Percentiles rank a stretch among this genome's conserved stretches.
phyloP scores from a whole-genome alignment of 2,888 invertebrate genomes.

The Smittia sp. region DNA sequence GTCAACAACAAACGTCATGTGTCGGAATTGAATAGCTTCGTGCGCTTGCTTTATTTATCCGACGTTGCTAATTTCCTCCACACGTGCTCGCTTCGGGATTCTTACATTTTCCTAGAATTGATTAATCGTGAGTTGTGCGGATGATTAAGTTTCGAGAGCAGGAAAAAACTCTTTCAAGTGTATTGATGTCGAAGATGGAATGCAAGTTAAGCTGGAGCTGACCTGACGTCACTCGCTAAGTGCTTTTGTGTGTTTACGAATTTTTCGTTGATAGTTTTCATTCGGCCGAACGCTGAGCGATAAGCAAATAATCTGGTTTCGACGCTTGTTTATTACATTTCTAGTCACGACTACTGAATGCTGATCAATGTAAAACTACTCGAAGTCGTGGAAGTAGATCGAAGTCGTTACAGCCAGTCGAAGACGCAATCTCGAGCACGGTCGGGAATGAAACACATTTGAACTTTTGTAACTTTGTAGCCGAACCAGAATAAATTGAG shows the following conservation, averaged over 20 bases:
- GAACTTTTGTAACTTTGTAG: neutral
- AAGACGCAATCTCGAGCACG: no score
- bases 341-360: neutral
- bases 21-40: no score
- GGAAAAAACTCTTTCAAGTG: neutral
- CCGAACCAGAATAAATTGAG: neutral
- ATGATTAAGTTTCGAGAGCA: neutral
- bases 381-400: no score
- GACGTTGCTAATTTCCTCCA: conserved; percentile 10
- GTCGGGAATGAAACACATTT: no score
- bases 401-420: no score
- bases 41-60: neutral
- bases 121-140: neutral
- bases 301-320: conserved; percentile 15
- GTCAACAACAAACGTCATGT: no score
- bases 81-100: neutral
- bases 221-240: conserved; percentile 6
- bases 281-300: neutral
- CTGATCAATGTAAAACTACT: no score
- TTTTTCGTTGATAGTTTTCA: neutral
- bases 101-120: conserved; percentile 7
- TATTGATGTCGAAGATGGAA: neutral
- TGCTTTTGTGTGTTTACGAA: neutral
- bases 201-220: neutral
- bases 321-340: neutral